Evolutionary conservation across 2,113 vertebrate species (phyloP).

Genomic region (Cathartes aura): DNA sequence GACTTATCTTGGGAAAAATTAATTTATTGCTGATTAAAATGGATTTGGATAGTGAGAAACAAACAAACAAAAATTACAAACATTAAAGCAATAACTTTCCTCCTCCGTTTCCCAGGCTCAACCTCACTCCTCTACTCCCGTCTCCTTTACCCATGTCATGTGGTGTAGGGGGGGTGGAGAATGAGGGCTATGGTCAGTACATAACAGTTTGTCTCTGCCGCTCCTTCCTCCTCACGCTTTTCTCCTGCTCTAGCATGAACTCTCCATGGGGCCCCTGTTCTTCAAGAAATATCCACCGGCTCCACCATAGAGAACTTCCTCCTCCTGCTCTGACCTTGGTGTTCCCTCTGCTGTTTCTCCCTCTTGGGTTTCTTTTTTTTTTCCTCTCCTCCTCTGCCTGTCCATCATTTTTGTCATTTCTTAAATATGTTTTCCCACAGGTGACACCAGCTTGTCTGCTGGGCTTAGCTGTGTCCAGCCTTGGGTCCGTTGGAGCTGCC

Average conservation of each 20-base stretch:
- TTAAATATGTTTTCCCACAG: background rate
- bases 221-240: background rate
- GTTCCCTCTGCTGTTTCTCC: background rate
- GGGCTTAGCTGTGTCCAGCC: background rate
- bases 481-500: background rate
- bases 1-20: background rate
- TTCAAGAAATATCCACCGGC: background rate
- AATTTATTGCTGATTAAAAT: background rate
- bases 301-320: background rate
- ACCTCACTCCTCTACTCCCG: background rate
- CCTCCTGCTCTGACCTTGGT: background rate
- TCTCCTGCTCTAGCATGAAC: background rate
- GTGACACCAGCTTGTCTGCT: background rate
- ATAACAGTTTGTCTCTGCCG: background rate
- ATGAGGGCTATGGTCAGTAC: fast-evolving
- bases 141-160: fast-evolving
- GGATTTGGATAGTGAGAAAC: background rate
- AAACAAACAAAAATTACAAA: background rate
- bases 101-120: background rate
- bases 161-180: background rate
- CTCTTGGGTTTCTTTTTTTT: background rate
- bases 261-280: background rate
- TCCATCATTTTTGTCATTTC: background rate
- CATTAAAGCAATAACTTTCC: background rate
- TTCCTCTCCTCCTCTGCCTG: background rate